phyloP scores from a whole-genome alignment of 2,888 invertebrate genomes.

The Limnephilus marmoratus region DNA sequence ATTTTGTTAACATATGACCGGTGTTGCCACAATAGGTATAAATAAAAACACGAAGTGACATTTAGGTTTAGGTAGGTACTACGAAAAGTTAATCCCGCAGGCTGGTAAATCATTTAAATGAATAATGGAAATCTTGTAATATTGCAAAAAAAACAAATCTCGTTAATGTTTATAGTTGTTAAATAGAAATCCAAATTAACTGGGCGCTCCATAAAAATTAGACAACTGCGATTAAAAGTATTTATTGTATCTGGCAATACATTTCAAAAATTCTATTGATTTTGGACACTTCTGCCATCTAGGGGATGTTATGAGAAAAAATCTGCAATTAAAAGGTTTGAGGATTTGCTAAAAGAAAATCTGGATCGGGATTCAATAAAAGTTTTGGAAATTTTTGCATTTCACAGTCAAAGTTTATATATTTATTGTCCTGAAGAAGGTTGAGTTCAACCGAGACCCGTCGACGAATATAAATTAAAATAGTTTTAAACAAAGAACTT shows the following conservation, averaged over 20 bases:
- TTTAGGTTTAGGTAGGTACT: neutral
- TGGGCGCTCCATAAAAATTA: neutral
- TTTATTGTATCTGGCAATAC: neutral
- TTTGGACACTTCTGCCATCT: neutral
- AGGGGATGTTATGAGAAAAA: neutral
- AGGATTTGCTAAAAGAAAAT: neutral
- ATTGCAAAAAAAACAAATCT: neutral
- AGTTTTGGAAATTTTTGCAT: too few species aligned
- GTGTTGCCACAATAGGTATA: constrained; percentile 47
- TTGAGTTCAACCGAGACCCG: too few species aligned
- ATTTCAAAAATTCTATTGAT: neutral
- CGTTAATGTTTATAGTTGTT: neutral
- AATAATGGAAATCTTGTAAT: neutral
- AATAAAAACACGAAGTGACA: constrained; percentile 27
- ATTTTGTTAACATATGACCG: constrained; percentile 43
- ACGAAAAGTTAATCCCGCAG: neutral
- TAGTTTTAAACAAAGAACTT: too few species aligned
- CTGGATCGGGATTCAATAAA: too few species aligned
- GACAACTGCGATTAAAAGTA: neutral
- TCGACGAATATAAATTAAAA: too few species aligned
- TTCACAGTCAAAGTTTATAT: too few species aligned
- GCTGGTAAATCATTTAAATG: neutral
- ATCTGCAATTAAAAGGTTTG: neutral
- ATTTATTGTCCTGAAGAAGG: too few species aligned
- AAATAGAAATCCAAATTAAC: neutral